A percentile compares a stretch with the other conserved stretches of the same genome.
Conservation (phyloP, 2,888 invertebrate species). For the Dryadula phaetusa region DNA sequence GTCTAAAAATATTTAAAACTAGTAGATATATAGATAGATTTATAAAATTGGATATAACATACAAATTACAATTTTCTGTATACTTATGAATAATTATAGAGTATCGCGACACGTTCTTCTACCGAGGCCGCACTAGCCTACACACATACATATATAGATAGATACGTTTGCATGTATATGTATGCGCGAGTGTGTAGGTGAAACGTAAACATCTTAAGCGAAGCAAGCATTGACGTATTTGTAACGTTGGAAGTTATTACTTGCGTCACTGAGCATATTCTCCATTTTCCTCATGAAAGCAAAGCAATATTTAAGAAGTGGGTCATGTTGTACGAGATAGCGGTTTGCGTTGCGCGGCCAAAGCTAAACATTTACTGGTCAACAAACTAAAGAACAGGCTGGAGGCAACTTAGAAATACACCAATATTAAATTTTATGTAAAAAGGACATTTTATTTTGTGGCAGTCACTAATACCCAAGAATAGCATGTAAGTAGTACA, state of each 20-base stretch:
- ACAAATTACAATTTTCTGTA: background rate
- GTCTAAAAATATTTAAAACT: no score
- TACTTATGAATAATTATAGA: background rate
- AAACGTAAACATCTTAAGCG: constrained; percentile 13
- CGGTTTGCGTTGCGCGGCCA: background rate
- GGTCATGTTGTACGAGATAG: constrained; percentile 26
- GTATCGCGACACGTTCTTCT: background rate
- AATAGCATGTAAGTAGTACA: no score
- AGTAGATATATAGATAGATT: no score
- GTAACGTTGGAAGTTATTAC: constrained; percentile 41
- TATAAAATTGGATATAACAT: background rate
- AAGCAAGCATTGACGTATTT: constrained; percentile 24
- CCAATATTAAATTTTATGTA: background rate
- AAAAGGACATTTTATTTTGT: background rate
- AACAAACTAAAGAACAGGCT: constrained; percentile 6
- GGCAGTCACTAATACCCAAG: no score
- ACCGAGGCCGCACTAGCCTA: background rate
- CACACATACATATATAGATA: background rate
- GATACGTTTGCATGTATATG: no score
- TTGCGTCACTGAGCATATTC: constrained; percentile 45
- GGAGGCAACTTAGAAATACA: constrained; percentile 14
- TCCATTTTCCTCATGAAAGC: constrained; percentile 44
- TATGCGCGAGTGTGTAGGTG: background rate
- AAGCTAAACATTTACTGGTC: constrained; percentile 1
- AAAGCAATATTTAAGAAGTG: constrained; percentile 33